A percentile compares a stretch with the other conserved stretches of the same genome.
Conservation (phyloP, 2,113 vertebrate species). For the Neolamprologus falcicula region DNA sequence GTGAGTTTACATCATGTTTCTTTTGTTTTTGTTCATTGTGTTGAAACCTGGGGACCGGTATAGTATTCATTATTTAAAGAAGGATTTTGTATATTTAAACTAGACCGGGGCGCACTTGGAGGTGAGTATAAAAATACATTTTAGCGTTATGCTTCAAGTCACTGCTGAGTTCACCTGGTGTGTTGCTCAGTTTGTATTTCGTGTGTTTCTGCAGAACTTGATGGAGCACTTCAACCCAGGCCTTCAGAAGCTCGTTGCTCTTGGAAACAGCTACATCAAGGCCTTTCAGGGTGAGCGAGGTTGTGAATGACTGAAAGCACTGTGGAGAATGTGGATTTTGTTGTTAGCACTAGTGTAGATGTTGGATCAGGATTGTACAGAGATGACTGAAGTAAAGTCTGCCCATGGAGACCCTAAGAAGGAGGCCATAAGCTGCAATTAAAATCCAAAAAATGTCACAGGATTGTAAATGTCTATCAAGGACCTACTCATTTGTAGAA, state of each 20-base stretch:
- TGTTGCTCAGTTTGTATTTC: neutral
- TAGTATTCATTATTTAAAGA: neutral
- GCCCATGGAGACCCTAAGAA: neutral
- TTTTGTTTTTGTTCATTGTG: neutral
- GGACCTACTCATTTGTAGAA: neutral
- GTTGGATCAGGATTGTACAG: neutral
- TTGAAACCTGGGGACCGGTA: neutral
- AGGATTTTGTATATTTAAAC: neutral
- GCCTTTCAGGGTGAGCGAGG: slow-evolving; percentile 83
- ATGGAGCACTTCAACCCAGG: slow-evolving; percentile 92
- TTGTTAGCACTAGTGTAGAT: neutral
- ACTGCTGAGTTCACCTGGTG: neutral
- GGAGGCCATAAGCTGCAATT: neutral
- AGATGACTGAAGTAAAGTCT: neutral
- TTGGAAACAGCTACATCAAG: slow-evolving; percentile 87
- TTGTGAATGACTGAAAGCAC: neutral
- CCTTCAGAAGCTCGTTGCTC: slow-evolving; percentile 84
- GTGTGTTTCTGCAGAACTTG: slow-evolving; percentile 72
- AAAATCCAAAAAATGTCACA: neutral
- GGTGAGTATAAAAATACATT: neutral
- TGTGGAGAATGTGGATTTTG: neutral
- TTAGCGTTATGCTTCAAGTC: neutral
- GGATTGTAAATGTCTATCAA: neutral
- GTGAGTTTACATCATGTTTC: slow-evolving; percentile 39
- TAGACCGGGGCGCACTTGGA: neutral